Conservation (phyloP, 1,140 invertebrate species). For the Chlorops oryzae region DNA sequence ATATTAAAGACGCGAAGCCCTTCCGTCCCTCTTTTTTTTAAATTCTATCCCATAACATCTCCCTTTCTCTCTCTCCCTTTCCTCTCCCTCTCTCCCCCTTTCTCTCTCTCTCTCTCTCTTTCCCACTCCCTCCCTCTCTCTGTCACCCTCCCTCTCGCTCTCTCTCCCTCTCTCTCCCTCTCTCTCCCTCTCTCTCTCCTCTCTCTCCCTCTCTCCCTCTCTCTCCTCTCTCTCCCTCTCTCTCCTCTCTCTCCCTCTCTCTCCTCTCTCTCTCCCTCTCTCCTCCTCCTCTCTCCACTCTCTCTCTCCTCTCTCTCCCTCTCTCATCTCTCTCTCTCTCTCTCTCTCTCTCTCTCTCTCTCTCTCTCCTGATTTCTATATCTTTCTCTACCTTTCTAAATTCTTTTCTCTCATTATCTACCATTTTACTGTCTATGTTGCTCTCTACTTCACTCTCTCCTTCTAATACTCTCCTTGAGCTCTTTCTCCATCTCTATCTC, state of each 20-base stretch:
- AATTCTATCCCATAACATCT: no score
- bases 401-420: background rate
- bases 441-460: background rate
- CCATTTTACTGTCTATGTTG: background rate
- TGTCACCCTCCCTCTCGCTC: background rate
- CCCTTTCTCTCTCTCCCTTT: no score
- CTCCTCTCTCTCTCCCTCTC: background rate
- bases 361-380: background rate
- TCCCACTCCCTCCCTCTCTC: background rate
- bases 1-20: no score
- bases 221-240: background rate
- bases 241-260: background rate
- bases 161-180: background rate
- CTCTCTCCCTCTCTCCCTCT: background rate
- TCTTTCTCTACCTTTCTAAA: background rate
- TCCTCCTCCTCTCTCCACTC: background rate
- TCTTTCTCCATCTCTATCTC: background rate
- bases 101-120: no score
- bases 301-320: background rate
- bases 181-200: background rate
- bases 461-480: background rate
- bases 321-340: background rate
- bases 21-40: no score
- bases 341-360: background rate
- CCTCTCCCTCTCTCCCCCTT: no score